Evolutionary conservation across 1,140 invertebrate species (phyloP).

Genomic region (Papilio dardanus): DNA sequence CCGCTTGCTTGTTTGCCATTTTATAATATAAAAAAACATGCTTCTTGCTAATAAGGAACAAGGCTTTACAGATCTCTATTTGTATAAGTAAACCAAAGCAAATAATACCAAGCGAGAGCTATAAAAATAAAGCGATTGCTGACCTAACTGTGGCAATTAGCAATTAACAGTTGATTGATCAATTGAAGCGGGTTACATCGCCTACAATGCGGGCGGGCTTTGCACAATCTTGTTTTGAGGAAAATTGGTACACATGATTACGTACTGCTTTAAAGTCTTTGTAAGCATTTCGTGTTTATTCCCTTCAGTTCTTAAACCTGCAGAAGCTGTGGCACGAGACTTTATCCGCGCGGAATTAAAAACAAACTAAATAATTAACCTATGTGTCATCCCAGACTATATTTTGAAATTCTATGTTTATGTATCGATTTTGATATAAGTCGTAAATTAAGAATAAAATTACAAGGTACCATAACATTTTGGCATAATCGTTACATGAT

Average conservation of each 20-base stretch:
- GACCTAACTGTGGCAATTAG: constrained; percentile 23
- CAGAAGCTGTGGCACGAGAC: too few relatives aligned
- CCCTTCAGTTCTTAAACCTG: background rate
- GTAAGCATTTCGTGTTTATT: background rate
- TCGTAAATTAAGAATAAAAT: too few relatives aligned
- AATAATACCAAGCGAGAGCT: background rate
- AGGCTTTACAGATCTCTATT: background rate
- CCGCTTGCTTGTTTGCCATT: too few relatives aligned
- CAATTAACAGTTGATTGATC: constrained; percentile 20
- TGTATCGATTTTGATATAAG: too few relatives aligned
- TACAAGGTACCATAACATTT: too few relatives aligned
- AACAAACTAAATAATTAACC: too few relatives aligned
- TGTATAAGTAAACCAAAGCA: constrained; percentile 19
- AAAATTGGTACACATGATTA: constrained; percentile 6
- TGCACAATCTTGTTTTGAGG: constrained; percentile 17
- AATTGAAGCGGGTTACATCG: constrained; percentile 22
- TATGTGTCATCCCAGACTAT: too few relatives aligned
- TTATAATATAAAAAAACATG: too few relatives aligned
- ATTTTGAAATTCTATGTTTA: too few relatives aligned
- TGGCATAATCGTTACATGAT: too few relatives aligned
- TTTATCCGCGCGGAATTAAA: too few relatives aligned
- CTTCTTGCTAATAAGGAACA: too few relatives aligned
- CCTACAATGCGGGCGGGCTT: constrained; percentile 6
- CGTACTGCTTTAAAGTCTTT: background rate
- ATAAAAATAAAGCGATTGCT: constrained; percentile 15